Evolutionary conservation across 2,888 invertebrate species (phyloP), one percentile per base, ranked within the genome.

Genomic region (Mythimna pallens): DNA sequence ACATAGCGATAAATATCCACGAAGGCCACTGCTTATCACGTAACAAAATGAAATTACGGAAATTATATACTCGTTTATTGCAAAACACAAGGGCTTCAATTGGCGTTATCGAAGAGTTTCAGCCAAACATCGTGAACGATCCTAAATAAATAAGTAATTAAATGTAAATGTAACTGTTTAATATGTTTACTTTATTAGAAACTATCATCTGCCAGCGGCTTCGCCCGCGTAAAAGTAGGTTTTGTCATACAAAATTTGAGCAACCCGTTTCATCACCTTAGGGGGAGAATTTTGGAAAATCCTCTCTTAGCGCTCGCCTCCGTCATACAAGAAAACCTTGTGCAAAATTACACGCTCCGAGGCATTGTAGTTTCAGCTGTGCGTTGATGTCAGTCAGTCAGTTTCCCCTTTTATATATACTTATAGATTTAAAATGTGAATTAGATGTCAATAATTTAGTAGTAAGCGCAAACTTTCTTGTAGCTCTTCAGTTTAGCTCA

Each of bases 11-110:
- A 3, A 71, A 3, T 71, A 50, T 66, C 69, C 62, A 70, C 54
- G 70, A 77, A 83, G 81, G 75, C 61, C 81, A n/a, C 43, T 34
- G 71, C 78, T 78, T 86, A 81, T 86, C 83, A 72, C 25, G 9
- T 30, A 25, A 62, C 65, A 22, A 70, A 85, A 81, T 86, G 76
- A 78, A 86, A 81, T 81, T 76, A 65, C 83, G 83, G 85, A 86
- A 85, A 80, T 76, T 73, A 85, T 80, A 62, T 58, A 62, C 62
- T 80, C 40, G 64, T 76, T 74, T 76, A 74, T 73, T 83, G 85
- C 81, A 65, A 86, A 72, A 73, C 58, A 72, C 83, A 83, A 86
- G 85, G 81, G 47, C 81, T 64, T 68, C 43, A 65, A 43, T 70
- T 76, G 65, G 20, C 57, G 72, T 72, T 82, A 81, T 84, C 83